phyloP scores from a whole-genome alignment of 1,140 invertebrate species.

The Neotoxoptera formosana region DNA sequence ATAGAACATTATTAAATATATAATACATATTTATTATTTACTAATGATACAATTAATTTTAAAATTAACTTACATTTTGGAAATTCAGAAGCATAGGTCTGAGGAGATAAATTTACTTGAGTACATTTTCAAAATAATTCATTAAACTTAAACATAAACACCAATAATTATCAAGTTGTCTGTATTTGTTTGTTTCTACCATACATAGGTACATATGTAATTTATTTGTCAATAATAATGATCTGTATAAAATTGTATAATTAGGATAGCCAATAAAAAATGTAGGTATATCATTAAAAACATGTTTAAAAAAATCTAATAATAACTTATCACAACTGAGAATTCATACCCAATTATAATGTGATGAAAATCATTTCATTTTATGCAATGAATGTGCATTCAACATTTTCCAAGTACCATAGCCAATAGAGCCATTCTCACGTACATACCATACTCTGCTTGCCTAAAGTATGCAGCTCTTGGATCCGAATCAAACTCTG shows the following conservation, averaged over 20 bases:
- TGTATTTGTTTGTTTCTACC: not conserved
- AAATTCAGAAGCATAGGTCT: not conserved
- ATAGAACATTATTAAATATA: not conserved
- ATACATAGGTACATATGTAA: not conserved
- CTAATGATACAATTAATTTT: not conserved
- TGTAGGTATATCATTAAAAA: not conserved
- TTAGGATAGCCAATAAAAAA: not conserved
- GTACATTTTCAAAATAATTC: not conserved
- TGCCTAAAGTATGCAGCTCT: conserved; percentile 98
- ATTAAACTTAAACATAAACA: not conserved
- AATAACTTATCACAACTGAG: not conserved
- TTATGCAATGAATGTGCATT: not conserved
- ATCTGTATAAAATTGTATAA: not conserved
- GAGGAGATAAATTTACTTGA: not conserved
- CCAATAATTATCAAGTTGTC: not conserved
- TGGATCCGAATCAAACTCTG: conserved; percentile 94
- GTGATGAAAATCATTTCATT: not conserved
- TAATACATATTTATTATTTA: not conserved
- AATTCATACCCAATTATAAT: not conserved
- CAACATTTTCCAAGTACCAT: conserved; percentile 78
- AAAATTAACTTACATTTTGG: not conserved
- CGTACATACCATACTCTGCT: conserved; percentile 97
- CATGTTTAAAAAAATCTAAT: not conserved
- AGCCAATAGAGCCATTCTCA: conserved; percentile 95
- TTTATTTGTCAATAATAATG: not conserved